These are phyloP conservation scores for Noctua pronuba DNA, from an alignment of 2,888 invertebrate species.

Conservation along the genomic window DNA sequence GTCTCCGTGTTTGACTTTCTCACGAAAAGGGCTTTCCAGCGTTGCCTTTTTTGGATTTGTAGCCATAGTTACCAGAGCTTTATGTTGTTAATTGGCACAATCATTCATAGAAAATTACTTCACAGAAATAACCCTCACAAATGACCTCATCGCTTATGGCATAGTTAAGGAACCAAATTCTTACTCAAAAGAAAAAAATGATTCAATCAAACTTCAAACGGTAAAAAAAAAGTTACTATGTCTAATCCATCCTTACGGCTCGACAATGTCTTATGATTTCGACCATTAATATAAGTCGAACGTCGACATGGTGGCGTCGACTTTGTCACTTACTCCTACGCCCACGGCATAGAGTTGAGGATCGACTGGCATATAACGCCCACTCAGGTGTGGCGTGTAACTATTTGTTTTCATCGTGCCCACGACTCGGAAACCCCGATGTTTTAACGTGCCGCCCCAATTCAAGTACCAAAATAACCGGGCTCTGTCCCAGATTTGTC, in stretches of 20 bases:
- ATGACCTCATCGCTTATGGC: constrained; percentile 43
- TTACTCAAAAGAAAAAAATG: constrained; percentile 41
- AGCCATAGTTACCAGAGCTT: background rate
- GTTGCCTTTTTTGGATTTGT: constrained; percentile 20
- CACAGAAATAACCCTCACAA: constrained; percentile 24
- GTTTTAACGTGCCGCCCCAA: constrained; percentile 86
- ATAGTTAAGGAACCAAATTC: constrained; percentile 29
- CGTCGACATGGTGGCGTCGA: constrained; percentile 61
- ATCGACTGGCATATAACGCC: constrained; percentile 72
- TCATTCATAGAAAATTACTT: constrained; percentile 14
- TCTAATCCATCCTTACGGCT: constrained; percentile 61
- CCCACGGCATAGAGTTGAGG: constrained; percentile 67
- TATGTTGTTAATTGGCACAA: constrained; percentile 15
- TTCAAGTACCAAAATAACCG: constrained; percentile 87
- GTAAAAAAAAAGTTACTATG: constrained; percentile 55
- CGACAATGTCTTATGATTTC: constrained; percentile 66
- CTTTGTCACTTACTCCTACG: constrained; percentile 66
- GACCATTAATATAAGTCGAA: constrained; percentile 74
- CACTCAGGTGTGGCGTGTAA: constrained; percentile 79
- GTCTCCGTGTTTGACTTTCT: constrained; percentile 52
- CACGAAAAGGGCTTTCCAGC: constrained; percentile 46
- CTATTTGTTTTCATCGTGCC: constrained; percentile 82
- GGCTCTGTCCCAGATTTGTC: constrained; percentile 84
- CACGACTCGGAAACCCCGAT: constrained; percentile 82
- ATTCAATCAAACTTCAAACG: constrained; percentile 44